phyloP scores from a whole-genome alignment of 2,888 invertebrate genomes.

The Diloba caeruleocephala region DNA sequence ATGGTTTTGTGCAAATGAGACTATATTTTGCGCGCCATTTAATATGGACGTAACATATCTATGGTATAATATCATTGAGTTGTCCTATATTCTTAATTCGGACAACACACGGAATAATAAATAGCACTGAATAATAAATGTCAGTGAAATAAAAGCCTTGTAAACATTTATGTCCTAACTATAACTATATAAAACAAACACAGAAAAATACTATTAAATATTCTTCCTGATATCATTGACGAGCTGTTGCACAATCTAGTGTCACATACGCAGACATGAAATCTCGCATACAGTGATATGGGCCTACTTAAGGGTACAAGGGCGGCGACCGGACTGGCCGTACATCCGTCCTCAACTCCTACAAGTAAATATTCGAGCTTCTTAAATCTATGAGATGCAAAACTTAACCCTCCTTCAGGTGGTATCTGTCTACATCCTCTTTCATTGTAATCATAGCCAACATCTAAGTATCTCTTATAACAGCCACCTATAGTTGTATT shows the following conservation, averaged over 20 bases:
- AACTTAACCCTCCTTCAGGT: slow-evolving; percentile 55
- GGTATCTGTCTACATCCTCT: slow-evolving; percentile 65
- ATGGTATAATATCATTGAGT: too few species aligned
- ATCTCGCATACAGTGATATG: slow-evolving; percentile 67
- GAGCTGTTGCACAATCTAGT: slow-evolving; percentile 64
- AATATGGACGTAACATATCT: too few species aligned
- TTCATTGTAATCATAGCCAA: slow-evolving; percentile 59
- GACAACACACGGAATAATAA: too few species aligned
- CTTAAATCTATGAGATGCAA: slow-evolving; percentile 51
- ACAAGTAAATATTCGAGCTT: slow-evolving; percentile 57
- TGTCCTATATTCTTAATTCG: too few species aligned
- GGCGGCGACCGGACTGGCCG: slow-evolving; percentile 63
- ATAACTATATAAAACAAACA: slow-evolving; percentile 18
- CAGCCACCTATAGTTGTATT: slow-evolving; percentile 50
- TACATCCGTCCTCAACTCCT: slow-evolving; percentile 57
- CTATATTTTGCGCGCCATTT: too few species aligned
- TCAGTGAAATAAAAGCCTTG: too few species aligned
- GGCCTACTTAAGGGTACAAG: slow-evolving; percentile 66
- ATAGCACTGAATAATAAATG: too few species aligned
- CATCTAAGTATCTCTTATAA: slow-evolving; percentile 62
- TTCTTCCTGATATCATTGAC: slow-evolving; percentile 12
- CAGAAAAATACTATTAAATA: slow-evolving; percentile 2
- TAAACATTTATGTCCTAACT: slow-evolving; percentile 16
- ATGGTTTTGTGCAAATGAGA: too few species aligned
- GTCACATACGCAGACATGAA: slow-evolving; percentile 72